Conservation (phyloP, 1,140 invertebrate species). For the Venustaconcha ellipsiformis region DNA sequence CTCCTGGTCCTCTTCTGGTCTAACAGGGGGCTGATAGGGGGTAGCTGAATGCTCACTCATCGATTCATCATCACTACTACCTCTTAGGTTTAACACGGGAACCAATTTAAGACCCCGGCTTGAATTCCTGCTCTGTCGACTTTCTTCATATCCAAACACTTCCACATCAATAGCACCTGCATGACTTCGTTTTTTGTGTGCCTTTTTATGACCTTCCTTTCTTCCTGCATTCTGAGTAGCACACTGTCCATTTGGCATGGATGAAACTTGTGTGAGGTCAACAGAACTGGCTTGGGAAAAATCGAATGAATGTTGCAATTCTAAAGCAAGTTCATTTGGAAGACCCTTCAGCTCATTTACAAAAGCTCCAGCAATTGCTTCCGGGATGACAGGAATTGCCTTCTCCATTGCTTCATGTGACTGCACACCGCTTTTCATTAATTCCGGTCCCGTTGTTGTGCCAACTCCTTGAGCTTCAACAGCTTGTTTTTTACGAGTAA, state of each 20-base stretch:
- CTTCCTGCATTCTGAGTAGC: constrained; percentile 4
- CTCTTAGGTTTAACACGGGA: constrained; percentile 29
- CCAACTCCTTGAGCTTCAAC: not conserved
- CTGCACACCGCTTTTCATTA: not conserved
- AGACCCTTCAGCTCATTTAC: constrained; percentile 1
- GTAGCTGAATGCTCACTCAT: not conserved
- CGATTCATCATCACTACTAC: constrained; percentile 1
- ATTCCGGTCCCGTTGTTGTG: not conserved
- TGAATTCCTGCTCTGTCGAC: constrained; percentile 22
- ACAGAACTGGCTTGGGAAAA: constrained; percentile 21
- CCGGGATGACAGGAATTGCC: not conserved
- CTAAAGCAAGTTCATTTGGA: constrained; percentile 19
- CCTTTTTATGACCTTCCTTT: constrained; percentile 5
- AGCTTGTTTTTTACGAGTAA: constrained; percentile 16
- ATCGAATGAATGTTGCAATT: constrained; percentile 28
- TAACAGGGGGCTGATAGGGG: not conserved
- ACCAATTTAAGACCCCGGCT: constrained; percentile 21
- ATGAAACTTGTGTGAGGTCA: constrained; percentile 7
- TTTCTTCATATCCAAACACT: constrained; percentile 34
- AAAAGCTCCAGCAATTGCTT: not conserved
- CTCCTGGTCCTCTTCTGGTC: not conserved
- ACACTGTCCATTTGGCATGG: not conserved
- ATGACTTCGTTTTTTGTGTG: constrained; percentile 26
- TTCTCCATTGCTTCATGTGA: not conserved
- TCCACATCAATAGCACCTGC: constrained; percentile 32